These are phyloP conservation scores for Chaitophorus viminalis DNA, from an alignment of 2,888 invertebrate genomes.

Conservation along the genomic window DNA sequence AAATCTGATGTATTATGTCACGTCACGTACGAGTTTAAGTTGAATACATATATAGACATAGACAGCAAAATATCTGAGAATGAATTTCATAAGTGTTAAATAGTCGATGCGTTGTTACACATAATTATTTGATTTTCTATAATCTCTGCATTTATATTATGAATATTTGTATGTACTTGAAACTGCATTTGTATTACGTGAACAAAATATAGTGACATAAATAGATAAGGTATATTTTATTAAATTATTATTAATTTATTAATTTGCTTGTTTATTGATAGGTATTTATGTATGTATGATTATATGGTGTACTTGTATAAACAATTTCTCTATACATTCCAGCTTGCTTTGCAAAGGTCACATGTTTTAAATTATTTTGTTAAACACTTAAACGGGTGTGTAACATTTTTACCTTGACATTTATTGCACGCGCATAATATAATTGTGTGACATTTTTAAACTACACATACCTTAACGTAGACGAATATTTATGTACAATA, in stretches of 20 bases:
- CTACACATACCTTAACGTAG: not conserved
- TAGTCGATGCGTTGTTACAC: not conserved
- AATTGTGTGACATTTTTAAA: not conserved
- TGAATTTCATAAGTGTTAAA: not conserved
- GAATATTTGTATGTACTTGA: not conserved
- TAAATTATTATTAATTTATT: too few species aligned
- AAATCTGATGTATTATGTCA: not conserved
- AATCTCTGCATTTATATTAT: too few species aligned
- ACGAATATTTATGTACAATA: not conserved
- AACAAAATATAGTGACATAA: not conserved
- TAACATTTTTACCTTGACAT: not conserved
- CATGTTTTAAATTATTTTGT: not conserved
- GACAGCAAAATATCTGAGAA: not conserved
- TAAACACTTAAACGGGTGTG: not conserved
- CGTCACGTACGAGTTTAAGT: not conserved
- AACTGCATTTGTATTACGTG: not conserved
- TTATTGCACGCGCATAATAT: not conserved
- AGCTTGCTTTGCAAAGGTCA: not conserved
- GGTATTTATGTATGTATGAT: too few species aligned
- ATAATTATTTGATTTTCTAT: too few species aligned
- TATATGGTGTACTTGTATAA: not conserved
- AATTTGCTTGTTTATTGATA: not conserved
- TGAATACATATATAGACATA: not conserved
- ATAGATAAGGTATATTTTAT: too few species aligned
- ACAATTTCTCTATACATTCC: not conserved